phyloP scores from a whole-genome alignment of 2,888 invertebrate genomes.

The Eucera pruinosa region DNA sequence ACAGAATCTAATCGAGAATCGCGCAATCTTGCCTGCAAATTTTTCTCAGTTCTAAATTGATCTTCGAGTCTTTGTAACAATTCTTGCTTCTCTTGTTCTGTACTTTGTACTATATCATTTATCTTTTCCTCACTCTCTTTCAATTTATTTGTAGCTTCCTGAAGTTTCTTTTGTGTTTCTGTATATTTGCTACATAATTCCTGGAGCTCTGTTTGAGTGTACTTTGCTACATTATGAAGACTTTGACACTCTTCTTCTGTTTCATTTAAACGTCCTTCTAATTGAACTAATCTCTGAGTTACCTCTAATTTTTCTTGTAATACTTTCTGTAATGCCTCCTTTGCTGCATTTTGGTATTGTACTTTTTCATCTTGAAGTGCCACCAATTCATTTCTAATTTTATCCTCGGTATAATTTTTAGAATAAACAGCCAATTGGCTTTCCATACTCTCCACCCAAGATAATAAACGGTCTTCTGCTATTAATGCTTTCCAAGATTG shows the following conservation, averaged over 20 bases:
- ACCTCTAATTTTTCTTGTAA: constrained; percentile 80
- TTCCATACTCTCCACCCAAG: constrained; percentile 97
- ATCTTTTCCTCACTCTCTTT: constrained; percentile 77
- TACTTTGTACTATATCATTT: constrained; percentile 73
- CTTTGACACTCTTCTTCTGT: constrained; percentile 81
- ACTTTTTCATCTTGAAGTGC: constrained; percentile 89
- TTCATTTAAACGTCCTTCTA: constrained; percentile 77
- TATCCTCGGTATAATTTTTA: constrained; percentile 92
- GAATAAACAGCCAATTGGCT: constrained; percentile 92
- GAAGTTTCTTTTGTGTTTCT: constrained; percentile 78
- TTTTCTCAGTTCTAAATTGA: constrained; percentile 72
- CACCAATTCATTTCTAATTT: constrained; percentile 90
- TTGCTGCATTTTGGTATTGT: constrained; percentile 90
- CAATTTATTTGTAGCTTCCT: constrained; percentile 76
- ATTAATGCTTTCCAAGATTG: constrained; percentile 94
- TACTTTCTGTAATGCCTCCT: constrained; percentile 93
- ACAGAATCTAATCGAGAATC: constrained; percentile 73
- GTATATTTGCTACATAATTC: constrained; percentile 80
- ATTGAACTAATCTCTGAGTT: constrained; percentile 74
- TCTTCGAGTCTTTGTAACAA: constrained; percentile 75
- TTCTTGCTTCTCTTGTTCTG: constrained; percentile 78
- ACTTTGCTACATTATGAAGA: constrained; percentile 78
- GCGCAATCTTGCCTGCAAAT: constrained; percentile 69
- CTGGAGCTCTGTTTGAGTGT: constrained; percentile 79
- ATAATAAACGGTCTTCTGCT: constrained; percentile 96